Base-by-base conservation (phyloP, 2,797 vertebrate genomes). In the Lateolabrax maculatus region DNA sequence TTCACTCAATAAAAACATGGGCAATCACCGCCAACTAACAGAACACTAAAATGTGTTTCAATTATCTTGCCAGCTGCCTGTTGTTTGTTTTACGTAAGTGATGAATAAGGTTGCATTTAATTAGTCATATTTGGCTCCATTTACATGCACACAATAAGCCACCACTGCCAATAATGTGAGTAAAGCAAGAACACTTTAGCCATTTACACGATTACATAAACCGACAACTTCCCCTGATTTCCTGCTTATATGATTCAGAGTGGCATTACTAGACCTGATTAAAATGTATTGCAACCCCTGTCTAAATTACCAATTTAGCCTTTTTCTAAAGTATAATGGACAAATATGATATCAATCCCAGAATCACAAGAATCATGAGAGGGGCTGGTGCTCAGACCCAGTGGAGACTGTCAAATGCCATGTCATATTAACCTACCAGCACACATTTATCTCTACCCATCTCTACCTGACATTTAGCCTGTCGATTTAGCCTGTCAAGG, bases 61-160 rank as follows among this genome's bases (percentile, higher is more conserved):
- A 69, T 80, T 76, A 82, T 84, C 55, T 65, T 66, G 68, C 70
- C 76, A 85, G 76, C 79, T 76, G 80, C 77, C 62, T 67, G 71
- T 74, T 86, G 74, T 86, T 87, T 86, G 63, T 80, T 80, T 81
- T 79, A 69, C n/a, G 21, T 76, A 78, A 83, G 52, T 75, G 76
- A 89, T 83, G 77, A 85, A 89, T 67, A 73, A 80, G 39, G 58
- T 61, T 79, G 74, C 13, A 56, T 76, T 85, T 75, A 83, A 84
- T 84, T 55, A 87, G 64, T 86, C 78, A 68, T 70, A 76, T 83
- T 75, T 85, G 65, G 73, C 56, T 49, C 68, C 58, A 61, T 84
- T 80, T 65, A 84, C 18, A 62, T 41, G 3, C 57, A 56, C 62
- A 83, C 44, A 80, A 60, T 76, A 48, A 79, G 31, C 68, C 60